These are phyloP conservation scores for Indicator maculatus DNA, from an alignment of 2,113 vertebrate species.

Conservation along the genomic window DNA sequence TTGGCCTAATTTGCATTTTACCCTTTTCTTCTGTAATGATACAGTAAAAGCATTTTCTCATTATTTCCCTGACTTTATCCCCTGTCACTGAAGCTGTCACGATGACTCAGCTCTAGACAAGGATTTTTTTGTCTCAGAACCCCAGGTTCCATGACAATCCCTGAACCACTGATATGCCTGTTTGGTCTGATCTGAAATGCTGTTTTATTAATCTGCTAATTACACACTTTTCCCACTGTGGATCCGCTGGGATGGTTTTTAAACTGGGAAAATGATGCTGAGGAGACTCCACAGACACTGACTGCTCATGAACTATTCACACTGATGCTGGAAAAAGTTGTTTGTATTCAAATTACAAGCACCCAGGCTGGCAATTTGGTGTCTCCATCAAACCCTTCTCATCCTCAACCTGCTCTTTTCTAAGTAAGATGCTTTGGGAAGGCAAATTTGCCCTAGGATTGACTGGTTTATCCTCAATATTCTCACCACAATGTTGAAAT, in stretches of 20 bases:
- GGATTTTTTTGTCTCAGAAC: not conserved
- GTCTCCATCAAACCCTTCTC: not conserved
- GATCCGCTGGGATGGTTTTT: not conserved
- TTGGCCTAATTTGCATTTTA: not conserved
- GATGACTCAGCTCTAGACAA: not conserved
- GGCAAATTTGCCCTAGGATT: not conserved
- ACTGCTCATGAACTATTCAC: not conserved
- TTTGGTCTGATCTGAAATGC: not conserved
- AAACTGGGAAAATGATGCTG: not conserved
- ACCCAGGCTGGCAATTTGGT: not conserved
- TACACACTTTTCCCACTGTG: not conserved
- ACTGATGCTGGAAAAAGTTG: not conserved
- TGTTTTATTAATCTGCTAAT: not conserved
- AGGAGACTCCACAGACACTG: not conserved
- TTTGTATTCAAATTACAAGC: not conserved
- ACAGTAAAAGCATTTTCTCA: constrained; percentile 1
- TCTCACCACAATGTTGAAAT: not conserved
- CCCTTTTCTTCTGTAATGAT: not conserved
- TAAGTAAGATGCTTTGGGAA: not conserved
- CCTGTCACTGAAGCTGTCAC: not conserved
- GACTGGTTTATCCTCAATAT: not conserved
- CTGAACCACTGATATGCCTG: not conserved
- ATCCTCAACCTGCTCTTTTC: not conserved
- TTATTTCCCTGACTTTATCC: not conserved
- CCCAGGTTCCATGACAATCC: not conserved